A percentile compares a stretch with the other conserved stretches of the same genome.
Evolutionary conservation across 2,797 vertebrate genomes (phyloP).

Genomic region (Anguilla megastoma): DNA sequence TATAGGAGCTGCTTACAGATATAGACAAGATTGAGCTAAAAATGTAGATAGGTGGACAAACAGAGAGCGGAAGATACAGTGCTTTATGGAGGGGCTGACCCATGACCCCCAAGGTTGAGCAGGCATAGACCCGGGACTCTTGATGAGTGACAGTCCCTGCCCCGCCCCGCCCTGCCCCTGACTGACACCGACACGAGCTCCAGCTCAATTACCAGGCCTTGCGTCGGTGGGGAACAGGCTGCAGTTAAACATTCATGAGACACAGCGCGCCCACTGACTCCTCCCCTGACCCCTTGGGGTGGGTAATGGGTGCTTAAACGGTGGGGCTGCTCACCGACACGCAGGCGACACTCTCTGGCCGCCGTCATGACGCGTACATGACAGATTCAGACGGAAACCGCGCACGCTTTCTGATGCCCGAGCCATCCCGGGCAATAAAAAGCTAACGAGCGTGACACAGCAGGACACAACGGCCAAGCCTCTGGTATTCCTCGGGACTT

Average conservation of each 20-base stretch:
- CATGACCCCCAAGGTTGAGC: neutral
- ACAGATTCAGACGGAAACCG: neutral
- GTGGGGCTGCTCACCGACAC: neutral
- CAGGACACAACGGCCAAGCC: neutral
- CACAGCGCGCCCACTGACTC: neutral
- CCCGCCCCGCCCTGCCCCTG: neutral
- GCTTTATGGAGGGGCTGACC: neutral
- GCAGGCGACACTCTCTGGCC: neutral
- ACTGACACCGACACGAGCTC: neutral
- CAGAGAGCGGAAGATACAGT: neutral
- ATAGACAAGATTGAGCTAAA: neutral
- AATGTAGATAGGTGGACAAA: neutral
- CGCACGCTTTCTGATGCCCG: neutral
- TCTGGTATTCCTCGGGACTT: neutral
- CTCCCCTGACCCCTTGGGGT: neutral
- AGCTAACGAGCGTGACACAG: slow-evolving; percentile 11
- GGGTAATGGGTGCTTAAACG: slow-evolving; percentile 13
- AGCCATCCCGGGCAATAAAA: slow-evolving; percentile 21
- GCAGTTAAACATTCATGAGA: slow-evolving; percentile 15
- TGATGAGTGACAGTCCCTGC: neutral
- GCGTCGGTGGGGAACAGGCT: neutral
- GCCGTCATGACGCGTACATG: neutral
- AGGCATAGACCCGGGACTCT: neutral
- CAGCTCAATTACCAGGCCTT: slow-evolving; percentile 8
- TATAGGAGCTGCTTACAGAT: neutral